Evolutionary conservation across 2,797 vertebrate genomes (phyloP), one percentile per base, ranked within the genome.

Genomic region (Dicrostonyx torquatus): DNA sequence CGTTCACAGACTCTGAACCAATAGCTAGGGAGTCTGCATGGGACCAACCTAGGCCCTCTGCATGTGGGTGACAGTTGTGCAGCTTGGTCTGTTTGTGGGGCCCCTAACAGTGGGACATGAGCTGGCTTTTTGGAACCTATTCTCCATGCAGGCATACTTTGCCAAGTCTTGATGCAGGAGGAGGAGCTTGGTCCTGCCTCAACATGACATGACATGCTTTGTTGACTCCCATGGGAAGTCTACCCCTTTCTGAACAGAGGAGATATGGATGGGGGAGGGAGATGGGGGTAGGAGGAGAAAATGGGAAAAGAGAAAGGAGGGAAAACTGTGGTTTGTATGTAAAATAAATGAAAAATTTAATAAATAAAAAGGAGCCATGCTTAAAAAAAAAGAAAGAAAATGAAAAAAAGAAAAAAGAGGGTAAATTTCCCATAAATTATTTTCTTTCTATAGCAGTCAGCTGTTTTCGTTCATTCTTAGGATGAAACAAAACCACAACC

Each of bases 361-460:
- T 34, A 37, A 37, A 18, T 8, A 37, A n/a, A 70, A 70, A 37
- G n/a, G 34, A 70, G 17, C 66, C 34, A n/a, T 37, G 34, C 66
- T 68, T n/a, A 68, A n/a, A 37, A 37, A 10, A n/a, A n/a, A 3
- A 8, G 13, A 68, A 14, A 17, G 31, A 66, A 34, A 14, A 64
- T 1, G 1, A 12, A 29, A 29, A 2, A 10, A 64, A 29, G 9
- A 1, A 62, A 60, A 92, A 96, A 45, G 53, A 34, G 34, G 20
- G 15, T 31, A 2, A 45, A 83, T 95, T 95, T 95, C 82, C 40
- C 86, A 94, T 85, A 70, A 93, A 64, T 29, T 34, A 43, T 83
- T 84, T 82, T 12, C 77, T 29, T 82, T 93, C 58, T 79, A 20
- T 50, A 78, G 77, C 9, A 60, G 45, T 70, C 12, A 55, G 45